Evolutionary conservation across 2,888 invertebrate species (phyloP).

Genomic region (Agonopterix arenella): DNA sequence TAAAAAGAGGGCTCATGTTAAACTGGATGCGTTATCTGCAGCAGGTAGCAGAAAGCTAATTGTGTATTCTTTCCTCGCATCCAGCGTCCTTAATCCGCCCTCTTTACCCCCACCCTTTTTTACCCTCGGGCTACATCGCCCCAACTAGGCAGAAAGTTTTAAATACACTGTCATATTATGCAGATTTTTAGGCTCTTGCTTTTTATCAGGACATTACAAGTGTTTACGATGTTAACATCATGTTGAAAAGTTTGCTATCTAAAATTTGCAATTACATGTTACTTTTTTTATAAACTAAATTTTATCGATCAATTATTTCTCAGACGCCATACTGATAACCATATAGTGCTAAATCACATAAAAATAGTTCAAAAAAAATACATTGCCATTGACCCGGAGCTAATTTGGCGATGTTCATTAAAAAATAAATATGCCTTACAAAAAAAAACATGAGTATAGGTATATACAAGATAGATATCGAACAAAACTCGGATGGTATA

Average conservation of each 20-base stretch:
- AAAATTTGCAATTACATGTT: too few relatives aligned
- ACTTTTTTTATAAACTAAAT: too few relatives aligned
- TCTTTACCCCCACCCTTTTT: conserved; percentile 41
- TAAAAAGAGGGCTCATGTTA: conserved; percentile 36
- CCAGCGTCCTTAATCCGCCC: conserved; percentile 70
- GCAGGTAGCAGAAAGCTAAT: conserved; percentile 74
- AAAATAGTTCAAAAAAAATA: too few relatives aligned
- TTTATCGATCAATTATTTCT: too few relatives aligned
- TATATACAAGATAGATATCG: too few relatives aligned
- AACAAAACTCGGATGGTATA: too few relatives aligned
- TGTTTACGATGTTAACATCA: conserved; percentile 8
- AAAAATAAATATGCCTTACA: too few relatives aligned
- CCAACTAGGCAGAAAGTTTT: conserved; percentile 72
- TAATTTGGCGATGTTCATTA: too few relatives aligned
- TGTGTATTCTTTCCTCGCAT: conserved; percentile 76
- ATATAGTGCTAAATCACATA: too few relatives aligned
- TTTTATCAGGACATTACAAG: conserved; percentile 22
- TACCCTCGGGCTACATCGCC: conserved; percentile 38
- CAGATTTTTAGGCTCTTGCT: conserved; percentile 45
- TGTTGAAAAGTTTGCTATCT: neutral
- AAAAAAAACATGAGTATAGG: too few relatives aligned
- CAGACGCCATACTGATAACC: too few relatives aligned
- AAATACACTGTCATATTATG: conserved; percentile 55
- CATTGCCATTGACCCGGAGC: too few relatives aligned
- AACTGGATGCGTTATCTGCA: conserved; percentile 63